A percentile compares a stretch with the other conserved stretches of the same genome.
Evolutionary conservation across 2,113 vertebrate genomes (phyloP).

Genomic region (Sinocyclocheilus anshuiensis): DNA sequence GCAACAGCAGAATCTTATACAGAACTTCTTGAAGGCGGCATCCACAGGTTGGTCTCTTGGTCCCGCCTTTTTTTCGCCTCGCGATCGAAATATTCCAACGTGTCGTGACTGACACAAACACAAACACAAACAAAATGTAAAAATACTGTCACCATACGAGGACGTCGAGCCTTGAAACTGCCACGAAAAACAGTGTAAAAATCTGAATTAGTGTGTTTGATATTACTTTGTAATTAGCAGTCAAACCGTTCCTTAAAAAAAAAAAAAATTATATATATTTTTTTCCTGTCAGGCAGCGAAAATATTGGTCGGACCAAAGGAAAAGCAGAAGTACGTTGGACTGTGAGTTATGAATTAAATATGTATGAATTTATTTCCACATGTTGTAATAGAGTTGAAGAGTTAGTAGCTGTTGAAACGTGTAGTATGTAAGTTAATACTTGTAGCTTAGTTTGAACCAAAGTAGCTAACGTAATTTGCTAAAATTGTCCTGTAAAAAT

Average conservation of each 20-base stretch:
- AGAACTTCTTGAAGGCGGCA: conserved; percentile 67
- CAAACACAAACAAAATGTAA: conserved; percentile 26
- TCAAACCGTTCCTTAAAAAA: too few relatives aligned
- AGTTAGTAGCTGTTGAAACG: neutral
- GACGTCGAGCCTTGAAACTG: neutral
- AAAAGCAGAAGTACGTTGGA: neutral
- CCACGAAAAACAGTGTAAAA: too few relatives aligned
- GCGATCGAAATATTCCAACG: conserved; percentile 79
- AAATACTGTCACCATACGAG: conserved; percentile 33
- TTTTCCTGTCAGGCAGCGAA: neutral
- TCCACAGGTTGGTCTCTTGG: conserved; percentile 84
- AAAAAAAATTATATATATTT: neutral
- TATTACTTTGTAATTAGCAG: neutral
- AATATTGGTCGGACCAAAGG: neutral
- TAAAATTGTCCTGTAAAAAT: neutral
- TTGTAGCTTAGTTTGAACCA: neutral
- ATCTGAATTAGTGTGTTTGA: neutral
- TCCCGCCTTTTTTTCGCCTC: conserved; percentile 79
- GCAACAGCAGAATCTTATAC: conserved; percentile 71
- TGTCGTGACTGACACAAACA: conserved; percentile 69
- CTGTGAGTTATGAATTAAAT: neutral
- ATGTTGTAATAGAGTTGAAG: neutral
- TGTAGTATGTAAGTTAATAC: neutral
- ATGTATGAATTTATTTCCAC: neutral
- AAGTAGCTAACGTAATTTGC: neutral